Percentiles rank a stretch among this genome's conserved stretches.
Conservation (phyloP, 1,140 invertebrate genomes). For the Branchinecta lindahli region DNA sequence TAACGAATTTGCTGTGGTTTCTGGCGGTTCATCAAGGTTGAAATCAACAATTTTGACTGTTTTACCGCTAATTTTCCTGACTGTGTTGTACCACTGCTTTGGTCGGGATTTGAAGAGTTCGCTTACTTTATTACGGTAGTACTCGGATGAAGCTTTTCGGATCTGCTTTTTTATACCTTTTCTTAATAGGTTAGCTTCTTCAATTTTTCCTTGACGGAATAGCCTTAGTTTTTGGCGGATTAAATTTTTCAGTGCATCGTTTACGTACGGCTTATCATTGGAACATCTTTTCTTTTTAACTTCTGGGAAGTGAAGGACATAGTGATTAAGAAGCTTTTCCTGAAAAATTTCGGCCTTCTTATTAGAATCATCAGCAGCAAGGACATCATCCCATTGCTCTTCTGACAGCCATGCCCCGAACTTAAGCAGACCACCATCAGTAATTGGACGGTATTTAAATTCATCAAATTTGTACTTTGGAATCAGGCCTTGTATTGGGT, state of each 20-base stretch:
- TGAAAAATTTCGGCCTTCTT: constrained; percentile 10
- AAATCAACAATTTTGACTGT: not conserved
- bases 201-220: not conserved
- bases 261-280: not conserved
- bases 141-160: not conserved
- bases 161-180: constrained; percentile 6
- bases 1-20: not conserved
- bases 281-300: not conserved
- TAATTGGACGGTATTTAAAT: not conserved
- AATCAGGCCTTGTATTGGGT: not conserved
- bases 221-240: constrained; percentile 5
- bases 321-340: not conserved
- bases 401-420: not conserved
- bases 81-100: constrained; percentile 3
- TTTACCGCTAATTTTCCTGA: not conserved
- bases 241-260: constrained; percentile 4
- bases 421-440: not conserved
- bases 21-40: not conserved
- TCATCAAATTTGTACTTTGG: not conserved
- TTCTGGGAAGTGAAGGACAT: not conserved
- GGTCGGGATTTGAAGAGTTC: constrained; percentile 2
- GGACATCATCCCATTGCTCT: not conserved
- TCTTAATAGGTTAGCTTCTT: constrained; percentile 10
- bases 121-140: constrained; percentile 1
- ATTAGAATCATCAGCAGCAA: not conserved